Conservation (phyloP, 2,113 vertebrate species). For the Tyto alba region DNA sequence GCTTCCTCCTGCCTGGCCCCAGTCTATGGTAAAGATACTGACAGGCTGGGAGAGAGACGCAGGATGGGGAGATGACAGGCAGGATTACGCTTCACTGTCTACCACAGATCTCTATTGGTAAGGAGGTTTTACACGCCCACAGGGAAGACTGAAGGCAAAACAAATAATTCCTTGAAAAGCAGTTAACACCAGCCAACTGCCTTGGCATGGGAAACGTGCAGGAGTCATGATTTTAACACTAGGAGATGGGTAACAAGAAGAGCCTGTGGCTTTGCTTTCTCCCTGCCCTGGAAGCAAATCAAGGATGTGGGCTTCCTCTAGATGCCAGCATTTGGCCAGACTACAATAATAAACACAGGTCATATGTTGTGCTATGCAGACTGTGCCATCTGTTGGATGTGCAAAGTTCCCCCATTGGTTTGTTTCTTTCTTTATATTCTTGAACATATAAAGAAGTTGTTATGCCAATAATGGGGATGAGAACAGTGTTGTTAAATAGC, state of each 20-base stretch:
- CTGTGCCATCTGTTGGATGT: neutral
- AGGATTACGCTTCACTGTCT: neutral
- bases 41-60: neutral
- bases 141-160: conserved; percentile 11
- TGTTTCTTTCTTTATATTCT: conserved; percentile 7
- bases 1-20: neutral
- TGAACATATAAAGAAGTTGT: neutral
- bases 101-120: neutral
- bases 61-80: neutral
- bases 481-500: neutral
- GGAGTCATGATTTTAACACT: neutral
- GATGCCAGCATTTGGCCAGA: conserved; percentile 8
- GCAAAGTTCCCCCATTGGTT: neutral
- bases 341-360: conserved; percentile 30
- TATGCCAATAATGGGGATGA: neutral
- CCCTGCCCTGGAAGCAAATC: conserved; percentile 14
- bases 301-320: conserved; percentile 27
- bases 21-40: neutral
- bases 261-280: conserved; percentile 10
- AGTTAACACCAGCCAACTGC: neutral
- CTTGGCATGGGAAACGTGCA: neutral
- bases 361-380: neutral
- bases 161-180: conserved; percentile 8
- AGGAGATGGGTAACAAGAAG: neutral
- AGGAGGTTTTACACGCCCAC: conserved; percentile 10